Evolutionary conservation across 2,888 invertebrate species (phyloP), one percentile per base, ranked within the genome.

Genomic region (Amiota mariae): DNA sequence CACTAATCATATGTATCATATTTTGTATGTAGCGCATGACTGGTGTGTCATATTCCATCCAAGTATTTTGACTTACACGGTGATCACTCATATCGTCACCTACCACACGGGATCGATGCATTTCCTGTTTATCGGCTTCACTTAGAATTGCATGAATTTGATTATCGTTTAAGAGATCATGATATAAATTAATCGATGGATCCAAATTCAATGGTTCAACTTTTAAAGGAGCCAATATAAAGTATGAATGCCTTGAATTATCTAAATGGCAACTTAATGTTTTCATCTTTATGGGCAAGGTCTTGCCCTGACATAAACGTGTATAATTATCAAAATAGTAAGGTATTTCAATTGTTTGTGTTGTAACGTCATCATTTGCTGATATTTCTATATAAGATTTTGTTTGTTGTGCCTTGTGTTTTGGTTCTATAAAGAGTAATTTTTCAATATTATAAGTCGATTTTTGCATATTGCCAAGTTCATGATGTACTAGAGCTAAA

Each of bases 131-230:
- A 12, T 75, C 66, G 0, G 78, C 48, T 13, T 70, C 67, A 0
- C 54, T 6, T 0, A 81, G 11, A 1, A 87, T 56, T 0, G 93
- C 91, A 54, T 93, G 92, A 71, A 98, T 97, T 89, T 99, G 98
- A 0, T 90, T 87, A 82, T 98, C 96, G 76, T 91, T 93, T 84
- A 99, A 91, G 12, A 98, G 94, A 77, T 97, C 94, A 87, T 98
- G 94, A 90, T 94, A 98, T 67, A 98, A 90, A 67, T 93, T 92
- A 75, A 98, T 94, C 80, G 93, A 93, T 0, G 98, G 98, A 56
- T 94, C 91, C 11, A 93, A 89, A 85, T 92, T 93, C 81, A 94
- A 92, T 88, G 95, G 95, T 87, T 97, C 96, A 73, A 92, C 89
- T 89, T 97, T 97, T 72, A 96, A 91, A 0, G 96, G 96, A 0